Base-by-base conservation (phyloP, 2,888 invertebrate species). In the Notocelia uddmanniana region DNA sequence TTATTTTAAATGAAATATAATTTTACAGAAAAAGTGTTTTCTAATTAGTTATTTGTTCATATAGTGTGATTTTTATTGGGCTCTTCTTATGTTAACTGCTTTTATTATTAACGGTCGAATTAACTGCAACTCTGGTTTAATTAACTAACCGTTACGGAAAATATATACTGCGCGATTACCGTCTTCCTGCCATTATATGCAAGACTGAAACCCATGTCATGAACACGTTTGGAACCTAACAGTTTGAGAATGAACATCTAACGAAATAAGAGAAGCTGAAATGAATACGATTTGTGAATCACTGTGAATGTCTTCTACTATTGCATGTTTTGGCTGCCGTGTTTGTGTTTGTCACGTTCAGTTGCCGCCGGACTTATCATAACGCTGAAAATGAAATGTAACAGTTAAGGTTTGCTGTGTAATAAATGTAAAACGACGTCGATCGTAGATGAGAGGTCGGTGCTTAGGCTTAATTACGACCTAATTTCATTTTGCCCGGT, bases 181-280 rank as follows among this genome's bases (percentile, higher is more conserved):
- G 93, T 88, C 93, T 93, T 92, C 93, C 93, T 93, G 92, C 93
- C 93, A 82, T 83, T 84, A 86, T 80, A 85, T 81, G 83, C 83
- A 83, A 84, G 82, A 79, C 76, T 75, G 78, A 80, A 76, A 77
- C 82, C 79, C 80, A 85, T 84, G 87, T 86, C 89, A 84, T 85
- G 85, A 84, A 88, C 85, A 87, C 83, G 21, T 54, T 78, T 79
- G 84, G 87, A 80, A 81, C 81, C 88, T 90, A 91, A 90, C 88
- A 84, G 84, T 80, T 81, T 85, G 88, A 85, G 89, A 92, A 92
- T 92, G 92, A 84, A 82, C 85, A 86, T 87, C 88, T 93, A 91
- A 92, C 88, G 92, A 87, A 82, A 85, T 83, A 78, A 86, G 87
- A 80, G 86, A 85, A 87, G 86, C 88, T 85, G 89, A 79, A 81